Evolutionary conservation across 2,113 vertebrate genomes (phyloP).

Genomic region (Psilopogon haemacephalus): DNA sequence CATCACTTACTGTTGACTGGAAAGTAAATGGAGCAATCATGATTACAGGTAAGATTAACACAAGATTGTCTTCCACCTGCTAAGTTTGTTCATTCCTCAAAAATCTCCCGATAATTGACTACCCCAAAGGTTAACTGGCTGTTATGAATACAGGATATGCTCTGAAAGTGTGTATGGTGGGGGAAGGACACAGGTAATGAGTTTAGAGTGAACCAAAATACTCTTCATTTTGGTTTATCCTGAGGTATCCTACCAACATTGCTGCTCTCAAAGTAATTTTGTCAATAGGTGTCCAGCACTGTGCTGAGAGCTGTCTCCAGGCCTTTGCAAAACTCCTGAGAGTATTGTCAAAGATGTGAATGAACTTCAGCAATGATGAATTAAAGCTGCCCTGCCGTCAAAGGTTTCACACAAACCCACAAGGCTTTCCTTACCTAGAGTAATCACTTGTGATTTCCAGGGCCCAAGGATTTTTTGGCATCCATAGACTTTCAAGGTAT

Average conservation of each 20-base stretch:
- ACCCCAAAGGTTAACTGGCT: background rate
- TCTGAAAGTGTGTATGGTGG: background rate
- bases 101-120: background rate
- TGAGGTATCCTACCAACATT: background rate
- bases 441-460: background rate
- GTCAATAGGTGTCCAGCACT: background rate
- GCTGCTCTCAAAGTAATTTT: background rate
- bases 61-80: background rate
- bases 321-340: background rate
- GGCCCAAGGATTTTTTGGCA: background rate
- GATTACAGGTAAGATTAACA: conserved; percentile 66
- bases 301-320: background rate
- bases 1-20: conserved; percentile 56
- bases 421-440: background rate
- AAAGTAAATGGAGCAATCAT: conserved; percentile 47
- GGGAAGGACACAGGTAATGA: background rate
- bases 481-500: background rate
- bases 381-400: background rate
- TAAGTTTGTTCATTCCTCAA: background rate
- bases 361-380: background rate
- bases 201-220: background rate
- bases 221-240: background rate
- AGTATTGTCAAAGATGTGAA: background rate
- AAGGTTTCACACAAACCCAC: background rate
- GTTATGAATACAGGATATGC: background rate